phyloP scores from a whole-genome alignment of 2,797 vertebrate genomes.

The Mareca strepera region DNA sequence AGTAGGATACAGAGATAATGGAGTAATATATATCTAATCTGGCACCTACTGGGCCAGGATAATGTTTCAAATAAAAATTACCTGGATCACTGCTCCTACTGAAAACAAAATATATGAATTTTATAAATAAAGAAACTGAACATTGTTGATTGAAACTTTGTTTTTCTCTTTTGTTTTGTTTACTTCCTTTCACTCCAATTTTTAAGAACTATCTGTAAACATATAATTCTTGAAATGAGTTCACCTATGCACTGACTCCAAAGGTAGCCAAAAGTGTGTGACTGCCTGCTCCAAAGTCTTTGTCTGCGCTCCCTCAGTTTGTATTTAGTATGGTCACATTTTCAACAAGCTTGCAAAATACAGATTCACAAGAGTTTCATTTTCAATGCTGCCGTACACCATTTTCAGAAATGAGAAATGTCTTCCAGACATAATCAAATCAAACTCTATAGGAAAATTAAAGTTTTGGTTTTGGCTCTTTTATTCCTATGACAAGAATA shows the following conservation, averaged over 20 bases:
- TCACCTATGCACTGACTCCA: background rate
- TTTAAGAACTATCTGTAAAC: background rate
- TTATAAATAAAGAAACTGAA: background rate
- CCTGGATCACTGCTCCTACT: constrained; percentile 72
- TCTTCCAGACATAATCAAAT: background rate
- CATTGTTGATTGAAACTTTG: background rate
- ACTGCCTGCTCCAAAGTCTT: background rate
- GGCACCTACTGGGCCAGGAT: constrained; percentile 81
- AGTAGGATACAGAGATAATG: constrained; percentile 76
- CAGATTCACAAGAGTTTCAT: background rate
- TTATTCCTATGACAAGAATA: background rate
- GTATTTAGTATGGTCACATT: background rate
- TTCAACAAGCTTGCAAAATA: background rate
- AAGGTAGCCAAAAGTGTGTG: background rate
- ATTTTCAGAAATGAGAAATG: background rate
- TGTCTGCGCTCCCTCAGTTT: background rate
- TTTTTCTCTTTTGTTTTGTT: background rate
- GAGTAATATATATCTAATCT: constrained; percentile 84
- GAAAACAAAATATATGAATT: background rate
- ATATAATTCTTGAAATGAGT: background rate
- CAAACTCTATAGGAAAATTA: background rate
- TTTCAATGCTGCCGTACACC: background rate
- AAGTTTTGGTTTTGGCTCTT: background rate
- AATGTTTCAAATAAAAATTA: constrained; percentile 81
- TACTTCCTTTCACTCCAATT: background rate